These are phyloP conservation scores for Hyphantria cunea DNA, from an alignment of 1,140 invertebrate species.

Conservation along the genomic window DNA sequence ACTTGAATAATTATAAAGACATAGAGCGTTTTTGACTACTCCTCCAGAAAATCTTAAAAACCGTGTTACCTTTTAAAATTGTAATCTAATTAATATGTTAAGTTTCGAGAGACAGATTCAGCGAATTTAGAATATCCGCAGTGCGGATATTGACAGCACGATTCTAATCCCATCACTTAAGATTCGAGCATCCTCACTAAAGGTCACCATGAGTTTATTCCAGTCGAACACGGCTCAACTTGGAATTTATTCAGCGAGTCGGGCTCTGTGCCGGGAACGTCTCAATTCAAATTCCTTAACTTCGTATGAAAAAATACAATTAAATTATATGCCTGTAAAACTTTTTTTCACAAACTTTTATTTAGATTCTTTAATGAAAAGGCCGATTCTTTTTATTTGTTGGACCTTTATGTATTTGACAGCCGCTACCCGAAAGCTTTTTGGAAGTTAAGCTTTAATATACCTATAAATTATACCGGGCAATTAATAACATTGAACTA, in stretches of 20 bases:
- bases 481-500: too few relatives aligned
- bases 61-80: too few relatives aligned
- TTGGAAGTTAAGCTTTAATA: too few relatives aligned
- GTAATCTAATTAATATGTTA: too few relatives aligned
- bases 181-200: background rate
- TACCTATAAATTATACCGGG: too few relatives aligned
- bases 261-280: background rate
- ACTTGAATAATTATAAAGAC: too few relatives aligned
- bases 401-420: background rate
- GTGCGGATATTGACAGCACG: background rate
- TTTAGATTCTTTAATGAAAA: conserved; percentile 14
- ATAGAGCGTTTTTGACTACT: too few relatives aligned
- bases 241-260: conserved; percentile 5
- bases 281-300: conserved; percentile 12
- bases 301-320: conserved; percentile 20
- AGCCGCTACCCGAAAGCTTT: too few relatives aligned
- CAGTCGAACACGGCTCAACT: conserved; percentile 16
- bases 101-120: too few relatives aligned
- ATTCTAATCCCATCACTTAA: background rate
- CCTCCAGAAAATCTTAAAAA: too few relatives aligned
- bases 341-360: conserved; percentile 10
- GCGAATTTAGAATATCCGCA: background rate
- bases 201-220: conserved; percentile 16
- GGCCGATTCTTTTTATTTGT: conserved; percentile 12
- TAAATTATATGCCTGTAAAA: conserved; percentile 6